Conservation (phyloP, 2,888 invertebrate species). For the Aquatica leii region DNA sequence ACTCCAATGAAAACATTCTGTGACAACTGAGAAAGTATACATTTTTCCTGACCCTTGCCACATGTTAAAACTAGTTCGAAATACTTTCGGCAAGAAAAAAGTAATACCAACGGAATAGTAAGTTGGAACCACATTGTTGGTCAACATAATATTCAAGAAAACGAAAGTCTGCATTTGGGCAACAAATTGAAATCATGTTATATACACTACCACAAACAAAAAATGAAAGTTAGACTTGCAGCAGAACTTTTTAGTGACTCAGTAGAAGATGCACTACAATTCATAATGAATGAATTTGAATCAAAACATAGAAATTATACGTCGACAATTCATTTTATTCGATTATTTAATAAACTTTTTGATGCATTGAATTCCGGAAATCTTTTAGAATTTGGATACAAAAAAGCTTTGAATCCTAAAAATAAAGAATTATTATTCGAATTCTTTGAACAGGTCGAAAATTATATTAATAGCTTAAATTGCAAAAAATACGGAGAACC, state of each 20-base stretch:
- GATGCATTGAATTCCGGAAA: conserved; percentile 43
- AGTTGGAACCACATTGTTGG: conserved; percentile 27
- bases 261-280: conserved; percentile 41
- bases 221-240: background rate
- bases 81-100: conserved; percentile 24
- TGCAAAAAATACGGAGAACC: background rate
- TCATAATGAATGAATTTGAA: conserved; percentile 32
- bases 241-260: conserved; percentile 10
- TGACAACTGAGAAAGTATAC: too few relatives aligned
- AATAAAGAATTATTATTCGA: conserved; percentile 2
- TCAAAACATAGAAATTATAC: conserved; percentile 32
- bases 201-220: conserved; percentile 25
- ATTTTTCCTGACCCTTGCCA: too few relatives aligned
- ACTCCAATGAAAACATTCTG: background rate
- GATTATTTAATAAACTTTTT: conserved; percentile 41
- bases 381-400: conserved; percentile 28
- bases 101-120: conserved; percentile 15
- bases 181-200: conserved; percentile 33
- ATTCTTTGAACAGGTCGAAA: background rate
- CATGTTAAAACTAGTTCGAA: too few relatives aligned
- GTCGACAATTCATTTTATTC: conserved; percentile 39
- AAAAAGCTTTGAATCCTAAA: conserved; percentile 24
- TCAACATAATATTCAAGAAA: conserved; percentile 22
- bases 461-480: background rate
- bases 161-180: conserved; percentile 32